Conservation (phyloP, 2,113 vertebrate genomes). For the Corydoras sp. region DNA sequence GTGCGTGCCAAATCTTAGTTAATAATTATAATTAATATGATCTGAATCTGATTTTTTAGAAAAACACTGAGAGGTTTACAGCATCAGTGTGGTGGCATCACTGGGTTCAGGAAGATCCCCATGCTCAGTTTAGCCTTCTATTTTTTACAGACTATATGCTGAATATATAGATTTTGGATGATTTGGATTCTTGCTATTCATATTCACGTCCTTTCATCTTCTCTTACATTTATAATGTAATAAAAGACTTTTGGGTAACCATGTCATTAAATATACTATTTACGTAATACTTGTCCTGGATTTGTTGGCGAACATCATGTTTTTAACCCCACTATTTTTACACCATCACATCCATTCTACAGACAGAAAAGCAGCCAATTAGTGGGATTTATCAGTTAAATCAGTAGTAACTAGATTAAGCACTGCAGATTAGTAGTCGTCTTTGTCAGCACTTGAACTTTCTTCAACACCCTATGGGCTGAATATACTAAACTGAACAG, state of each 20-base stretch:
- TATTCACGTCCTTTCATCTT: too few species aligned
- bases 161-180: not conserved
- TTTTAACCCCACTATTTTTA: not conserved
- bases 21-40: constrained; percentile 32
- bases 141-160: not conserved
- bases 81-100: constrained; percentile 21
- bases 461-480: not conserved
- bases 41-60: constrained; percentile 28
- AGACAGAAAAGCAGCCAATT: constrained; percentile 39
- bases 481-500: not conserved
- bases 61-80: constrained; percentile 30
- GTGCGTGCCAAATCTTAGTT: constrained; percentile 29
- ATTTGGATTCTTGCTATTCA: too few species aligned
- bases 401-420: constrained; percentile 47
- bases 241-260: not conserved
- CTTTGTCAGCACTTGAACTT: constrained; percentile 13
- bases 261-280: not conserved
- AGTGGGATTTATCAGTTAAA: constrained; percentile 44
- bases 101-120: constrained; percentile 15
- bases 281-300: too few species aligned
- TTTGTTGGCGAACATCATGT: too few species aligned
- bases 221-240: not conserved
- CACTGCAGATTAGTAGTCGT: constrained; percentile 30
- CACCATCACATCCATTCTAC: constrained; percentile 21
- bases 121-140: constrained; percentile 3